Conservation (phyloP, 1,140 invertebrate genomes). For the Apis cerana region DNA sequence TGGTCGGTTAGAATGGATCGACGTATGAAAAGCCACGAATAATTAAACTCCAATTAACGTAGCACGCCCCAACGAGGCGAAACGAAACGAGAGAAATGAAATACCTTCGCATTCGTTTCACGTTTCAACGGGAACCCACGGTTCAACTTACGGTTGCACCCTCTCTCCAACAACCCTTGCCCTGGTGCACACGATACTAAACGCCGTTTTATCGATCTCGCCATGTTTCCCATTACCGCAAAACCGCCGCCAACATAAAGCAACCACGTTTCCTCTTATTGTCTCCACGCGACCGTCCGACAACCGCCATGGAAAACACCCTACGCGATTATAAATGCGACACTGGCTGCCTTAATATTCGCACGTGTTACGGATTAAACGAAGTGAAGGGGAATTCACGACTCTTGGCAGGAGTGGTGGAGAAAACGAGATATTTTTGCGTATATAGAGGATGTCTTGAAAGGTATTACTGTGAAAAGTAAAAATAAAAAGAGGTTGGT, state of each 20-base stretch:
- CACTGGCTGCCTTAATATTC: slow-evolving; percentile 6
- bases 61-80: background rate
- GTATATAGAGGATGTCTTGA: background rate
- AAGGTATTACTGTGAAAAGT: too few species aligned
- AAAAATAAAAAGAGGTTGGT: too few species aligned
- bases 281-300: background rate
- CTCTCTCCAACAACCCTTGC: too few species aligned
- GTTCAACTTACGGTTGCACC: background rate
- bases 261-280: slow-evolving; percentile 3
- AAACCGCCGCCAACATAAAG: background rate
- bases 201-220: background rate
- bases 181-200: background rate
- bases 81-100: background rate
- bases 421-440: background rate
- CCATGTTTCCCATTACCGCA: background rate
- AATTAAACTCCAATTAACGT: background rate
- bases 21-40: background rate
- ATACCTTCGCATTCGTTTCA: background rate
- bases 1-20: too few species aligned
- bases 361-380: background rate
- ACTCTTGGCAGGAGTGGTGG: background rate
- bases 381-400: background rate
- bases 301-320: background rate
- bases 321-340: slow-evolving; percentile 7
- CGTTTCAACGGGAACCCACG: background rate